Evolutionary conservation across 2,113 vertebrate genomes (phyloP).

Genomic region (Nannobrachium achirus): DNA sequence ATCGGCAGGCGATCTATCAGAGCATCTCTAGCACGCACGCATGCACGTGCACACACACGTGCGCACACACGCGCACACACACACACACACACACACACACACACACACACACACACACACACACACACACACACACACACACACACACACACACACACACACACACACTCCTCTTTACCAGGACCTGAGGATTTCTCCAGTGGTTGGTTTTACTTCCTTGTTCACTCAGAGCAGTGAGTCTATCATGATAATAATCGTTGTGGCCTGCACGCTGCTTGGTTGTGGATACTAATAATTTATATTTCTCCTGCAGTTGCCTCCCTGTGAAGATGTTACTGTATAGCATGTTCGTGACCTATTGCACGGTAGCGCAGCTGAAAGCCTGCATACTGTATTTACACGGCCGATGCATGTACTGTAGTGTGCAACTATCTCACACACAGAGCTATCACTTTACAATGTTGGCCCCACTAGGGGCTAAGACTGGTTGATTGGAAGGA

Average conservation of each 20-base stretch:
- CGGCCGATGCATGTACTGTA: neutral
- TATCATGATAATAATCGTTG: neutral
- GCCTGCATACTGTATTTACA: neutral
- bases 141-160: too few relatives aligned
- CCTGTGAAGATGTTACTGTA: neutral
- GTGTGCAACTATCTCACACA: too few relatives aligned
- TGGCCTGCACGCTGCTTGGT: conserved; percentile 7
- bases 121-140: neutral
- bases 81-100: neutral
- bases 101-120: neutral
- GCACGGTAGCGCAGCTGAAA: too few relatives aligned
- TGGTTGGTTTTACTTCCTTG: neutral
- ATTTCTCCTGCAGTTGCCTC: neutral
- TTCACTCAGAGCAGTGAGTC: conserved; percentile 6
- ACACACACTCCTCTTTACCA: neutral
- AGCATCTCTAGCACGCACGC: neutral
- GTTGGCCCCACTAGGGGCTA: too few relatives aligned
- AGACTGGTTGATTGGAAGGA: too few relatives aligned
- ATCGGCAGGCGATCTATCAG: neutral
- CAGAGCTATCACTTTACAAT: too few relatives aligned
- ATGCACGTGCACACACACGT: neutral
- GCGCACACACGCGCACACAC: neutral
- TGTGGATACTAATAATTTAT: conserved; percentile 21
- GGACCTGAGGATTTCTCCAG: neutral
- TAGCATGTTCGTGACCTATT: neutral